Conservation (phyloP, 2,797 vertebrate species). For the Enteromius radiatus region DNA sequence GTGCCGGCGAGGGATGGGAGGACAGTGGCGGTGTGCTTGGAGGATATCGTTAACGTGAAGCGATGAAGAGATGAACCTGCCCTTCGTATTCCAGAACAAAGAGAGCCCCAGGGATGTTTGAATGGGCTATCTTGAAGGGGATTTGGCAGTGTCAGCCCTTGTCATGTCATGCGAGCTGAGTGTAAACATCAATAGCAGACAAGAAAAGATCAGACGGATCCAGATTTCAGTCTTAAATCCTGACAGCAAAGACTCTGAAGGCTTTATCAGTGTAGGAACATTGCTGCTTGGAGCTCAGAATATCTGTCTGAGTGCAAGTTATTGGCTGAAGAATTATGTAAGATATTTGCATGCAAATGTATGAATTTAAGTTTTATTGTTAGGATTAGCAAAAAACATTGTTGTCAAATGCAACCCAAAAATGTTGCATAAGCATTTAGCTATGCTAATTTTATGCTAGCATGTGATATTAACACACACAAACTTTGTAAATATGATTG, state of each 20-base stretch:
- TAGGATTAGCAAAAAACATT: background rate
- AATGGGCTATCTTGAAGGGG: slow-evolving; percentile 62
- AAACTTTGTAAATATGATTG: background rate
- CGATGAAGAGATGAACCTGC: slow-evolving; percentile 70
- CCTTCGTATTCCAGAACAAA: slow-evolving; percentile 74
- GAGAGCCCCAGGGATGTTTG: slow-evolving; percentile 69
- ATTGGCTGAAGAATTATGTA: slow-evolving; percentile 16
- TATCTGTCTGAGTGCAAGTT: background rate
- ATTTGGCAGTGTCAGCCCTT: slow-evolving; percentile 68
- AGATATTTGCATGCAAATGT: slow-evolving; percentile 3
- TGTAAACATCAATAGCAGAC: slow-evolving; percentile 67
- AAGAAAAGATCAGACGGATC: slow-evolving; percentile 53
- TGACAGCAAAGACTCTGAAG: slow-evolving; percentile 46
- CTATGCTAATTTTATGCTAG: background rate
- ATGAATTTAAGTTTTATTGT: slow-evolving; percentile 3
- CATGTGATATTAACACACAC: background rate
- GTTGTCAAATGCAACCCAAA: background rate
- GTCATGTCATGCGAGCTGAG: slow-evolving; percentile 59
- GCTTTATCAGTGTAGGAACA: slow-evolving; percentile 52
- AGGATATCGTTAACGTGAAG: slow-evolving; percentile 66
- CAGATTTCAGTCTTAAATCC: slow-evolving; percentile 45
- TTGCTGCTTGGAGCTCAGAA: slow-evolving; percentile 22
- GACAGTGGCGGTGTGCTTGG: slow-evolving; percentile 57
- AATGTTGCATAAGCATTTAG: background rate
- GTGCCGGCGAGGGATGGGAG: slow-evolving; percentile 21